Evolutionary conservation across 2,113 vertebrate genomes (phyloP).

Genomic region (Phalacrocorax pelagicus): DNA sequence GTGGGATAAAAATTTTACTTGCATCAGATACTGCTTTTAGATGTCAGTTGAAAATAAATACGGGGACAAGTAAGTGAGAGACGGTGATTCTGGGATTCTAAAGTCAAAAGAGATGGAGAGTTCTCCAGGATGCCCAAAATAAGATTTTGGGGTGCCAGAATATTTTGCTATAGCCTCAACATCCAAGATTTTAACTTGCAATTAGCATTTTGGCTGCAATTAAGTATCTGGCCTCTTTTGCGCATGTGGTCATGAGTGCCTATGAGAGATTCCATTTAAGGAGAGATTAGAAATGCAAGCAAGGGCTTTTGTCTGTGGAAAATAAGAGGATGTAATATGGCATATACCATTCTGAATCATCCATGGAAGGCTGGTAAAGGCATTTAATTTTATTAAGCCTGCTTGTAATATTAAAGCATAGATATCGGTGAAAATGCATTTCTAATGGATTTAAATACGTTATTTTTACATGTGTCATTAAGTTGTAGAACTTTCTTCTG

Average conservation of each 20-base stretch:
- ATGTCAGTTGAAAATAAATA: neutral
- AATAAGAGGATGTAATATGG: neutral
- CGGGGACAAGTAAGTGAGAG: neutral
- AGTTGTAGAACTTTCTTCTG: neutral
- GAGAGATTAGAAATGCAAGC: neutral
- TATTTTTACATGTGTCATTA: conserved; percentile 14
- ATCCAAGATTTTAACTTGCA: neutral
- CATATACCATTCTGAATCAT: neutral
- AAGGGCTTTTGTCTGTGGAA: neutral
- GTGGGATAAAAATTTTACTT: neutral
- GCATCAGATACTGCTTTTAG: neutral
- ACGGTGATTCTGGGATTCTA: neutral
- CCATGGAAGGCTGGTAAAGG: neutral
- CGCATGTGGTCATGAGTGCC: neutral
- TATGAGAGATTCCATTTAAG: neutral
- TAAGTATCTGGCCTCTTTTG: neutral
- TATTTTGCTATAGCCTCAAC: neutral
- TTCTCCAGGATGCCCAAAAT: neutral
- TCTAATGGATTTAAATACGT: neutral
- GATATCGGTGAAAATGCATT: neutral
- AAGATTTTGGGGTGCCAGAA: neutral
- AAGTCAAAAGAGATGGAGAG: neutral
- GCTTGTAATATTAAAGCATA: neutral
- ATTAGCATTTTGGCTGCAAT: neutral
- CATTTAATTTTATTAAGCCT: conserved; percentile 4